Evolutionary conservation across 2,113 vertebrate genomes (phyloP).

Genomic region (Pituophis catenifer): DNA sequence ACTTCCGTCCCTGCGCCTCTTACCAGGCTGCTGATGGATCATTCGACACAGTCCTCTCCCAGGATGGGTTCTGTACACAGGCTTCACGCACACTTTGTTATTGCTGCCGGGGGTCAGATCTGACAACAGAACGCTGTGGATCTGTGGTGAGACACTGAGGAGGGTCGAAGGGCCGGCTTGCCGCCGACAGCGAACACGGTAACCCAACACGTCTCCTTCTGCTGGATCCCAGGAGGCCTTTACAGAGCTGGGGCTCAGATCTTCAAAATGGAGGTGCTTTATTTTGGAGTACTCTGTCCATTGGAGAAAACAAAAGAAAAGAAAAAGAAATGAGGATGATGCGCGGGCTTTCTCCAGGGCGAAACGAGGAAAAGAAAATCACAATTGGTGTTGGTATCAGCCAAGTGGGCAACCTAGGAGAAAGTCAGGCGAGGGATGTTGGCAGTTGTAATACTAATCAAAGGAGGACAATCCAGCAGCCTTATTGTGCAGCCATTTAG

Average conservation of each 20-base stretch:
- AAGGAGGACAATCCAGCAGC: neutral
- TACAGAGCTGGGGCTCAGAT: slow-evolving; percentile 52
- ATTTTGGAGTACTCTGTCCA: slow-evolving; percentile 60
- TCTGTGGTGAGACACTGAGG: slow-evolving; percentile 67
- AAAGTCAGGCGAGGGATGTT: neutral
- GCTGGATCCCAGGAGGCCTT: slow-evolving; percentile 78
- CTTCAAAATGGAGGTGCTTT: slow-evolving; percentile 54
- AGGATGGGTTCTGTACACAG: slow-evolving; percentile 71
- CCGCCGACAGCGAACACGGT: slow-evolving; percentile 80
- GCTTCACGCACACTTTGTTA: slow-evolving; percentile 77
- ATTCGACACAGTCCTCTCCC: slow-evolving; percentile 78
- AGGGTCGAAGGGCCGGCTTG: slow-evolving; percentile 48
- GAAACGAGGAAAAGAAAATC: neutral
- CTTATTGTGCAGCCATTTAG: neutral
- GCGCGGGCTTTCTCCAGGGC: no score
- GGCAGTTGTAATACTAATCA: neutral
- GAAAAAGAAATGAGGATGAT: neutral
- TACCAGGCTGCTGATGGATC: slow-evolving; percentile 71
- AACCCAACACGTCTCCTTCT: slow-evolving; percentile 69
- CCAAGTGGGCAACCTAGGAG: neutral
- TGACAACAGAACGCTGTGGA: slow-evolving; percentile 72
- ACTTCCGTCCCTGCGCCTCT: neutral
- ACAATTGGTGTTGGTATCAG: neutral
- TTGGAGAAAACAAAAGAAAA: neutral
- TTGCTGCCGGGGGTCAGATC: slow-evolving; percentile 62